phyloP scores from a whole-genome alignment of 2,113 vertebrate genomes.

The Cricetomys ansorgei region DNA sequence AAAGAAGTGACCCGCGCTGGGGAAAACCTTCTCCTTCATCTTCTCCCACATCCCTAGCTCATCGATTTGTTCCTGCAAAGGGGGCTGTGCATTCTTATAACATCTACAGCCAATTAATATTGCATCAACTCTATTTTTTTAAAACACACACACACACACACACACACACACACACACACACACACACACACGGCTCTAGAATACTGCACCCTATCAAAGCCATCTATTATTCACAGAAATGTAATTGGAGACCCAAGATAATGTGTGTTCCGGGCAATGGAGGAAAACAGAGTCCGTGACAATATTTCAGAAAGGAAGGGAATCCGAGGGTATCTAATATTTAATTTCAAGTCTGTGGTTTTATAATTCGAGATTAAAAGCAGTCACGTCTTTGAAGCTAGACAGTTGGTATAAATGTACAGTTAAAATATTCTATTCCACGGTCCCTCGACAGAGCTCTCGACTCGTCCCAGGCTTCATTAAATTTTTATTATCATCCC shows the following conservation, averaged over 20 bases:
- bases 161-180: conserved; percentile 53
- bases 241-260: conserved; percentile 85
- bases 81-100: conserved; percentile 91
- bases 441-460: conserved; percentile 96
- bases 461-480: conserved; percentile 97
- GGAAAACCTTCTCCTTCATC: conserved; percentile 66
- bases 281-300: conserved; percentile 83
- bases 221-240: conserved; percentile 87
- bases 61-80: conserved; percentile 89
- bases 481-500: conserved; percentile 99
- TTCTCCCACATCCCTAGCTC: conserved; percentile 77
- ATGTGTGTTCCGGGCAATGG: conserved; percentile 74
- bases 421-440: conserved; percentile 99
- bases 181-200: conserved; percentile 67
- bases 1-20: conserved; percentile 63
- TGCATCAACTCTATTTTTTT: conserved; percentile 89
- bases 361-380: conserved; percentile 96
- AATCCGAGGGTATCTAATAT: conserved; percentile 84
- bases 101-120: conserved; percentile 92
- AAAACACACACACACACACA: conserved; percentile 63
- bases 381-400: conserved; percentile 97
- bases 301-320: conserved; percentile 82
- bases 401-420: conserved; percentile 99
- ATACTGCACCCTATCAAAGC: conserved; percentile 80
- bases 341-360: conserved; percentile 92